phyloP scores from a whole-genome alignment of 2,113 vertebrate genomes.

The Danio rerio region DNA sequence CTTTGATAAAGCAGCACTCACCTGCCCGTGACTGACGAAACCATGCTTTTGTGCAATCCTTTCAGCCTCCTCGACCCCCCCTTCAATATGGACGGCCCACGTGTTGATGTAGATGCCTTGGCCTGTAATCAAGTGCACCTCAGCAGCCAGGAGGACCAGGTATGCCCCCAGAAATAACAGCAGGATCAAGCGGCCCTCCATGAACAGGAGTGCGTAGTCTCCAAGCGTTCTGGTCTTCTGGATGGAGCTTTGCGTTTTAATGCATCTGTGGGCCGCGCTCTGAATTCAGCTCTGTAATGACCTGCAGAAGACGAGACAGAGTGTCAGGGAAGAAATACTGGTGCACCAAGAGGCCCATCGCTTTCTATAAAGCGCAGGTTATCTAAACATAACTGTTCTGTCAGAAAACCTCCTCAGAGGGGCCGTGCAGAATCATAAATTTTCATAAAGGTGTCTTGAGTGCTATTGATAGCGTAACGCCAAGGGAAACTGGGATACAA shows the following conservation, averaged over 20 bases:
- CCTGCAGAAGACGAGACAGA: constrained; percentile 70
- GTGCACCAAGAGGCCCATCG: not conserved
- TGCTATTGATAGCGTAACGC: constrained; percentile 45
- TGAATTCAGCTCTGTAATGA: constrained; percentile 66
- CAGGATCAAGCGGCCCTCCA: constrained; percentile 77
- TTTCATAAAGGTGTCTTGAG: constrained; percentile 19
- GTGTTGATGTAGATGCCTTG: constrained; percentile 89
- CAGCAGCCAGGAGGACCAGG: constrained; percentile 76
- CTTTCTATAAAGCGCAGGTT: constrained; percentile 29
- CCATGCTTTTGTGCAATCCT: constrained; percentile 87
- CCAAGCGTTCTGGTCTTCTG: constrained; percentile 49
- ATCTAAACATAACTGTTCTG: constrained; percentile 30
- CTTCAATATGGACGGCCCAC: constrained; percentile 87
- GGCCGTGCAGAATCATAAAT: constrained; percentile 16
- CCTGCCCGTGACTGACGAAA: constrained; percentile 88
- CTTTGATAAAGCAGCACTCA: constrained; percentile 70
- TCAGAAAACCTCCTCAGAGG: constrained; percentile 20
- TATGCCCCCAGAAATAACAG: constrained; percentile 79
- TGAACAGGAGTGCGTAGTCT: constrained; percentile 69
- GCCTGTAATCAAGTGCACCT: constrained; percentile 68
- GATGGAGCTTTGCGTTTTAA: constrained; percentile 17
- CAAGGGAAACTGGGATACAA: constrained; percentile 39
- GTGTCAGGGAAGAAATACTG: constrained; percentile 57
- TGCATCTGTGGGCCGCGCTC: constrained; percentile 11
- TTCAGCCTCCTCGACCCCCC: constrained; percentile 83